A percentile compares a stretch with the other conserved stretches of the same genome.
Evolutionary conservation across 2,113 vertebrate species (phyloP).

Genomic region (Promerops cafer): DNA sequence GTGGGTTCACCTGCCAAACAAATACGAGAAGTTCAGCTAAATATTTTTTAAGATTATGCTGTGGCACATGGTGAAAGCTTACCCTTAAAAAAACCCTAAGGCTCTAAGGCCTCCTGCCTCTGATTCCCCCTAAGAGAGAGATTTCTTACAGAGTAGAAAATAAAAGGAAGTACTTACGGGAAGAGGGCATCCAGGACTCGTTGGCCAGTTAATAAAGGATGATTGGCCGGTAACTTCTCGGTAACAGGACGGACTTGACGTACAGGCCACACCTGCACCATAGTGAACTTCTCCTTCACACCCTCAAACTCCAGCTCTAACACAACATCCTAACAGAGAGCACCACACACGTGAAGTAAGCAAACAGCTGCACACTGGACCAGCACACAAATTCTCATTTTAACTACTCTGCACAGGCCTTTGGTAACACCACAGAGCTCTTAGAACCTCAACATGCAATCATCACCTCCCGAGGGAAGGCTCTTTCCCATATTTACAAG

Average conservation of each 20-base stretch:
- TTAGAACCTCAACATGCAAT: neutral
- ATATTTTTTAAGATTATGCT: neutral
- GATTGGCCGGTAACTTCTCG: conserved; percentile 93
- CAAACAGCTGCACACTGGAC: neutral
- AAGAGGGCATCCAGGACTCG: conserved; percentile 94
- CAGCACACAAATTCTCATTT: neutral
- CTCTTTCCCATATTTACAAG: neutral
- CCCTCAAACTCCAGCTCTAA: conserved; percentile 96
- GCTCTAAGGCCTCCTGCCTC: neutral
- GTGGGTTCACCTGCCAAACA: neutral
- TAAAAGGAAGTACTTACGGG: conserved; percentile 77
- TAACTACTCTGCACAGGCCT: neutral
- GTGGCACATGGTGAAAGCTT: neutral
- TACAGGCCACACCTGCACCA: conserved; percentile 97
- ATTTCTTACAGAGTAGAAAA: neutral
- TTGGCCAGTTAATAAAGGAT: conserved; percentile 92
- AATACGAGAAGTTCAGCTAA: neutral
- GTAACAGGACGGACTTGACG: conserved; percentile 93
- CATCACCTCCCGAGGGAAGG: accelerated
- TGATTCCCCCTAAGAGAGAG: neutral
- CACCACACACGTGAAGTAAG: neutral
- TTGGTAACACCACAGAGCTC: neutral
- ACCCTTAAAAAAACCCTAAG: neutral
- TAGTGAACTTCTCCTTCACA: conserved; percentile 92
- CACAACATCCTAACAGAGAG: conserved; percentile 84